Evolutionary conservation across 2,113 vertebrate species (phyloP), one percentile per base, ranked within the genome.

Genomic region (Chaetodon auriga): DNA sequence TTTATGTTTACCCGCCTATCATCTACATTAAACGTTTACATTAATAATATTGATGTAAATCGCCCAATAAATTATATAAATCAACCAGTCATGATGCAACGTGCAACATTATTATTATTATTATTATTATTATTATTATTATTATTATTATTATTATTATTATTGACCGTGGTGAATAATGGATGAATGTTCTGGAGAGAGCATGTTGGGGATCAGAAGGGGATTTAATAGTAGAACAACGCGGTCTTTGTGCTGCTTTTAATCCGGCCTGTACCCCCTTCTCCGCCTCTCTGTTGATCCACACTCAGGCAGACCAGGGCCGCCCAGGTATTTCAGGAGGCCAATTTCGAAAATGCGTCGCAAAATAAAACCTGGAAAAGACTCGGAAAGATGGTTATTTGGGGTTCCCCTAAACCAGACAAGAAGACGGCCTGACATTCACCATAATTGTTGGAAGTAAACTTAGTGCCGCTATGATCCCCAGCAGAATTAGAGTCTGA

Each of bases 191-290:
- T 64, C 77, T 30, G 62, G 78, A 86, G 75, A 90, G 85, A 92
- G 91, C 81, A 92, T 92, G 93, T 90, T 86, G 88, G 83, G 93
- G 92, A 94, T 94, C 90, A 93, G 90, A 90, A 86, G 84, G 75
- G 93, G 93, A 94, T 95, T 96, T 95, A 81, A 90, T 72, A 57
- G 60, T 81, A 90, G 90, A 95, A 96, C 95, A 96, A 95, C 80
- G 79, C 63, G 79, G 35, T 89, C 94, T 95, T 96, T 95, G 94
- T 96, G 92, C 81, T 58, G 66, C 60, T 65, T 91, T 86, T 96
- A 96, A 96, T 96, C 95, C 94, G 77, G 76, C 83, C 82, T 81
- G 89, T 70, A 85, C 88, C 82, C 89, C 83, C 79, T 75, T 75
- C 68, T 71, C 78, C 35, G 7, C 66, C 65, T 80, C 81, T 75